Evolutionary conservation across 2,888 invertebrate species (phyloP).

Genomic region (Myopa testacea): DNA sequence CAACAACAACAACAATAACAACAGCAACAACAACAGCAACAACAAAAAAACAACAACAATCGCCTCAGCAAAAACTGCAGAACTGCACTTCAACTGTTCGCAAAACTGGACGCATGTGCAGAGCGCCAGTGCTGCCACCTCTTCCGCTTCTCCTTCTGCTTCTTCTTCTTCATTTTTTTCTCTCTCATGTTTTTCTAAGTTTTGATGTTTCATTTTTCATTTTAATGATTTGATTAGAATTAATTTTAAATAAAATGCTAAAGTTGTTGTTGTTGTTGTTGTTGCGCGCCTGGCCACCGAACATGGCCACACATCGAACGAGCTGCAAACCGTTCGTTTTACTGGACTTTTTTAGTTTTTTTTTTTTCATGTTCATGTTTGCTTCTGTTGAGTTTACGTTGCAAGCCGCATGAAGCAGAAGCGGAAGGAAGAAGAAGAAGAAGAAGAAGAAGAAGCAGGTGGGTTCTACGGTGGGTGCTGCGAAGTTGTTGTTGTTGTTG

Average conservation of each 20-base stretch:
- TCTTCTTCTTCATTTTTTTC: neutral
- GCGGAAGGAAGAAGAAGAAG: neutral
- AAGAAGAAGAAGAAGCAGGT: neutral
- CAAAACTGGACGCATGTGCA: conserved; percentile 65
- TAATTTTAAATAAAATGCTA: conserved; percentile 16
- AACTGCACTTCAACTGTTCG: conserved; percentile 54
- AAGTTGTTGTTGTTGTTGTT: conserved; percentile 11
- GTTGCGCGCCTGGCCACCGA: neutral
- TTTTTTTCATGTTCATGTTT: neutral
- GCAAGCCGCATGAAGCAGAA: neutral
- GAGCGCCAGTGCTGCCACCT: conserved; percentile 26
- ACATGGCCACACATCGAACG: neutral
- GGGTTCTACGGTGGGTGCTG: no score
- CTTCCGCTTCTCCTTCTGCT: neutral
- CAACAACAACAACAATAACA: conserved; percentile 9
- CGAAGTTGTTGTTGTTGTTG: no score
- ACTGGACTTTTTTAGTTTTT: neutral
- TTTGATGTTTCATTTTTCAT: neutral
- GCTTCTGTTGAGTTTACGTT: neutral
- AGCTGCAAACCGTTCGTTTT: neutral
- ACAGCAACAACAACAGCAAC: neutral
- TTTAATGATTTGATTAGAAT: conserved; percentile 21
- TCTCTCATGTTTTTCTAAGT: neutral
- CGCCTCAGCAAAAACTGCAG: neutral
- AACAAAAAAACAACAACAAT: conserved; percentile 19